Evolutionary conservation across 2,797 vertebrate genomes (phyloP), one percentile per base, ranked within the genome.

Genomic region (Limnodromus scolopaceus): DNA sequence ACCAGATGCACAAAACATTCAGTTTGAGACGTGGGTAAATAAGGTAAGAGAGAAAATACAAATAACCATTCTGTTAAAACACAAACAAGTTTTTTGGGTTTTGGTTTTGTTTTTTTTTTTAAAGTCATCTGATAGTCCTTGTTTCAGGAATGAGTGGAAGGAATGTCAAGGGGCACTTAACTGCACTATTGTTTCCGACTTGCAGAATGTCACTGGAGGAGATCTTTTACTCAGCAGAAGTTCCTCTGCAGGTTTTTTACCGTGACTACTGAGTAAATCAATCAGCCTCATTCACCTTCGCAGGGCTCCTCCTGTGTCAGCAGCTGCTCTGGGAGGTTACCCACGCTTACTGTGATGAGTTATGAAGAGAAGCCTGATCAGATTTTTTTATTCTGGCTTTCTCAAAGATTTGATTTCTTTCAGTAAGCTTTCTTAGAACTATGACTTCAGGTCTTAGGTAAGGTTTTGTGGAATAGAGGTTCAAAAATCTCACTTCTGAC

Each of bases 21-120:
- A 97, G 51, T 99, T 99, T 97, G 98, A 99, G 96, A 99, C 98
- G 6, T 99, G 99, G 99, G 90, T 98, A 94, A 99, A 98, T 96
- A 97, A 98, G 99, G 99, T 99, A 98, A 98, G 96, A 92, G 82
- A 60, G 78, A 92, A 72, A 89, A 94, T 32, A n/a, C 11, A 53
- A 80, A 64, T 41, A 71, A 87, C 14, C 25, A 13, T 95, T 87
- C 57, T 89, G 20, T 83, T 96, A 64, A 81, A 94, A 93, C 28
- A 34, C 25, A 55, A 36, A 46, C 19, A 65, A 60, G 19, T 17
- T 53, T 28, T 49, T 27, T 46, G 20, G 25, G 24, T 10, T 27
- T 28, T 14, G 48, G 7, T 28, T 51, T 51, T 15, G 13, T 49
- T 27, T 8, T 49, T 49, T 51, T 16, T 51, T 28, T 51, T 28